These are phyloP conservation scores for Monodelphis domestica DNA, from an alignment of 2,797 vertebrate species.

Conservation along the genomic window DNA sequence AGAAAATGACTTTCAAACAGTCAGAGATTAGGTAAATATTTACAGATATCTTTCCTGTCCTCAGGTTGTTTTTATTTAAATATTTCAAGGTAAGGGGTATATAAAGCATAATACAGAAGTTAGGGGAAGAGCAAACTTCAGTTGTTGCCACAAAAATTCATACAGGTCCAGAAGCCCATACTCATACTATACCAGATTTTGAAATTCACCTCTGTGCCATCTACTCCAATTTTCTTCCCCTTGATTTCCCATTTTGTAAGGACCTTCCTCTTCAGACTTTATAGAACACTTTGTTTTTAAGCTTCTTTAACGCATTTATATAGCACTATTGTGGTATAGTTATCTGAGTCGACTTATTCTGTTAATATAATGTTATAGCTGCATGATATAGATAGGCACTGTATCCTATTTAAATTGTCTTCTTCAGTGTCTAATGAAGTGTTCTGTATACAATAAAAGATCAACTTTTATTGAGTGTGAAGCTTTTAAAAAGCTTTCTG, in stretches of 20 bases:
- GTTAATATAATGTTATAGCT: not conserved
- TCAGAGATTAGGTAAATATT: no score
- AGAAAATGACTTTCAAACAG: no score
- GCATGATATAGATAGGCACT: not conserved
- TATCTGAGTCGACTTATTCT: not conserved
- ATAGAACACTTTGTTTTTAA: not conserved
- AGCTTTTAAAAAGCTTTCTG: no score
- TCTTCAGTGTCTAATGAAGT: not conserved
- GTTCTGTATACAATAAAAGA: not conserved
- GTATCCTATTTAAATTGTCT: not conserved
- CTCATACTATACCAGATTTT: not conserved
- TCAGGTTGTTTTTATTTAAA: not conserved
- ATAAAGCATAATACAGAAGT: not conserved
- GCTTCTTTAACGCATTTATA: not conserved
- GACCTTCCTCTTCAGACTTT: not conserved
- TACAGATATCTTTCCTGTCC: not conserved
- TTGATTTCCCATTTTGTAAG: not conserved
- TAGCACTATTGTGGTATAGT: not conserved
- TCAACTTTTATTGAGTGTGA: not conserved
- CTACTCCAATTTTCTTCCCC: not conserved
- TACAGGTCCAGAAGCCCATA: not conserved
- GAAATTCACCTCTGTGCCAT: not conserved
- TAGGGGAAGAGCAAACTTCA: not conserved
- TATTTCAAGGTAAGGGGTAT: fast-evolving
- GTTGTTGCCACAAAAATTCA: not conserved